A percentile compares a stretch with the other conserved stretches of the same genome.
Evolutionary conservation across 1,140 invertebrate species (phyloP).

Genomic region (Leptoteleia sp.): DNA sequence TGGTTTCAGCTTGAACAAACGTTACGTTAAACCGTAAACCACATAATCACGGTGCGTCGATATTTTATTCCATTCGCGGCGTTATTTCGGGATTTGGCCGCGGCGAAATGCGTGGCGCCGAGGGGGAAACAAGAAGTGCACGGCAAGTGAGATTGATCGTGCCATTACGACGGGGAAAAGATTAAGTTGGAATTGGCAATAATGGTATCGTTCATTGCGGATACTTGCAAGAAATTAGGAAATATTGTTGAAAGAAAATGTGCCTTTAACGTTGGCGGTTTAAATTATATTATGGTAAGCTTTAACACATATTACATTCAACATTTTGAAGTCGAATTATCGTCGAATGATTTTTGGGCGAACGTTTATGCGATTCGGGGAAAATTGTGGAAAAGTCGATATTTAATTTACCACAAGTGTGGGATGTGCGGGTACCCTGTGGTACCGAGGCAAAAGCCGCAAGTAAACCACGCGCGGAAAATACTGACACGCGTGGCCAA

Average conservation of each 20-base stretch:
- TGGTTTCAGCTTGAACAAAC: conserved; percentile 19
- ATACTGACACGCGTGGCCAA: too few relatives aligned
- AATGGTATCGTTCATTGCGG: conserved; percentile 58
- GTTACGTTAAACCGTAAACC: conserved; percentile 39
- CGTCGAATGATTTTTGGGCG: too few relatives aligned
- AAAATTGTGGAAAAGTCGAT: too few relatives aligned
- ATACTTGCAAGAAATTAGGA: conserved; percentile 50
- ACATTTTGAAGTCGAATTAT: too few relatives aligned
- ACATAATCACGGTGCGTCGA: conserved; percentile 43
- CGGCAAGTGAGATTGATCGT: conserved; percentile 60
- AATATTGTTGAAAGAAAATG: conserved; percentile 29
- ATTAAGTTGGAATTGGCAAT: conserved; percentile 52
- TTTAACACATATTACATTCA: too few relatives aligned
- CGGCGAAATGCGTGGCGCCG: conserved; percentile 36
- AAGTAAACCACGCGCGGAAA: too few relatives aligned
- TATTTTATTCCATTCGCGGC: conserved; percentile 52
- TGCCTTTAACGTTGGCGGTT: too few relatives aligned
- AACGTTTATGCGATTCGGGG: too few relatives aligned
- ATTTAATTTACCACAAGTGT: too few relatives aligned
- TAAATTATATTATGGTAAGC: too few relatives aligned
- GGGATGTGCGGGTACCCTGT: too few relatives aligned
- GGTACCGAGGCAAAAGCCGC: too few relatives aligned
- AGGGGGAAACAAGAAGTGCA: conserved; percentile 48
- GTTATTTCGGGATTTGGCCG: conserved; percentile 39
- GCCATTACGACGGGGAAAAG: conserved; percentile 43